Conservation (phyloP, 2,888 invertebrate genomes). For the Agonopterix heracliana region DNA sequence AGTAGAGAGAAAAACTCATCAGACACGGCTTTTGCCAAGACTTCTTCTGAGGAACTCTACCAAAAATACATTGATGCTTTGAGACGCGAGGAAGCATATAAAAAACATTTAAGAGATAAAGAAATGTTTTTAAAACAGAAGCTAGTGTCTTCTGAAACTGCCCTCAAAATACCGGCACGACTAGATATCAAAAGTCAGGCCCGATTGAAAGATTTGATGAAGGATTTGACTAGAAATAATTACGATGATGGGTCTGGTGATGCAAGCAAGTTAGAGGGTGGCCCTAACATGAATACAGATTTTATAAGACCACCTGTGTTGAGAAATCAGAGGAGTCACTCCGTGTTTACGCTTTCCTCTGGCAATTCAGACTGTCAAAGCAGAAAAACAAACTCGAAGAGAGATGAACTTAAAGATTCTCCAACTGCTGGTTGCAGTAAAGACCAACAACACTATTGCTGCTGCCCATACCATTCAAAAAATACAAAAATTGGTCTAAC, state of each 20-base stretch:
- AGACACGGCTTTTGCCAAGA: conserved; percentile 40
- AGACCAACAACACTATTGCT: conserved; percentile 38
- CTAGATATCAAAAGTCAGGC: conserved; percentile 34
- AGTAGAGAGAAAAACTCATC: conserved; percentile 48
- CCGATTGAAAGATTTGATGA: conserved; percentile 53
- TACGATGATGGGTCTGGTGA: conserved; percentile 67
- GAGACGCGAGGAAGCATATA: conserved; percentile 54
- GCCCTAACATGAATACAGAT: conserved; percentile 34
- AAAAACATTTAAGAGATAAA: conserved; percentile 56
- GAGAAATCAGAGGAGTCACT: conserved; percentile 54
- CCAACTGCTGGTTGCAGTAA: conserved; percentile 35
- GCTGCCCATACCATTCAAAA: conserved; percentile 38
- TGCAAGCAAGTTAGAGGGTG: conserved; percentile 61
- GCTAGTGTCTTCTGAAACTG: conserved; percentile 46
- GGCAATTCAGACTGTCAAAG: conserved; percentile 41
- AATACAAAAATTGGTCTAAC: conserved; percentile 32
- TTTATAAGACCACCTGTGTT: conserved; percentile 16
- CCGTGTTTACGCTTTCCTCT: conserved; percentile 64
- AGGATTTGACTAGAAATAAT: conserved; percentile 63
- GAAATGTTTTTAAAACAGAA: conserved; percentile 62
- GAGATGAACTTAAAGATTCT: conserved; percentile 32
- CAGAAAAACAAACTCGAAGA: conserved; percentile 37
- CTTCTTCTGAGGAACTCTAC: conserved; percentile 62
- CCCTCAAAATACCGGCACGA: conserved; percentile 29
- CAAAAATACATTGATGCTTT: conserved; percentile 59